Evolutionary conservation across 2,113 vertebrate species (phyloP), one percentile per base, ranked within the genome.

Genomic region (Elanoides forficatus): DNA sequence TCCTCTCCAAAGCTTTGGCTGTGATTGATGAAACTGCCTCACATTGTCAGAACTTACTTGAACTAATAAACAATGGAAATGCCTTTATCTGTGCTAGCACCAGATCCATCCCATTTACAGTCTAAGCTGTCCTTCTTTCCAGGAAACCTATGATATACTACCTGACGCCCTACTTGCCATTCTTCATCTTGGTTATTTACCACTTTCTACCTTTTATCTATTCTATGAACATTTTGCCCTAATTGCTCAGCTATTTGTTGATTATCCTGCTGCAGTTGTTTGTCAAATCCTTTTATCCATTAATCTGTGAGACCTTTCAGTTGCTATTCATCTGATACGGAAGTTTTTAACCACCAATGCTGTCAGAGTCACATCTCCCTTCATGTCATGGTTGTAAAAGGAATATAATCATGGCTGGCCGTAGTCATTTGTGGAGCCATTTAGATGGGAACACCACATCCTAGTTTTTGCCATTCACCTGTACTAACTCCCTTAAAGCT

Each of bases 211-310:
- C 47, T 93, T 95, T 95, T 94, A 83, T 78, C 75, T 83, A 76
- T 88, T 88, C 67, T 55, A 14, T 34, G 55, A 83, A 67, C 59
- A 78, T 86, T 94, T 93, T 94, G 14, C 65, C 55, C 52, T 96
- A 95, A 95, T 94, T 96, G 72, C 76, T 89, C 65, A 81, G 86
- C 68, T 74, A 71, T 96, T 96, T 86, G 76, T 87, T 94, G 84
- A 96, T 89, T 88, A 94, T 58, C 19, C 50, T 81, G 48, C 32
- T 81, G 60, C 68, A 78, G 91, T 58, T 55, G 8, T 93, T 91
- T 91, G 68, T 95, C 89, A 89, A 62, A 91, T 78, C 38, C 76
- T 81, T 88, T 94, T 67, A 74, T 38, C 59, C 83, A 86, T 95
- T 96, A 89, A 94, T 93, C 94, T 78, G 42, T 30, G 76, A 91